phyloP scores from a whole-genome alignment of 2,797 vertebrate genomes.

The Hapalemur alaotrensis region DNA sequence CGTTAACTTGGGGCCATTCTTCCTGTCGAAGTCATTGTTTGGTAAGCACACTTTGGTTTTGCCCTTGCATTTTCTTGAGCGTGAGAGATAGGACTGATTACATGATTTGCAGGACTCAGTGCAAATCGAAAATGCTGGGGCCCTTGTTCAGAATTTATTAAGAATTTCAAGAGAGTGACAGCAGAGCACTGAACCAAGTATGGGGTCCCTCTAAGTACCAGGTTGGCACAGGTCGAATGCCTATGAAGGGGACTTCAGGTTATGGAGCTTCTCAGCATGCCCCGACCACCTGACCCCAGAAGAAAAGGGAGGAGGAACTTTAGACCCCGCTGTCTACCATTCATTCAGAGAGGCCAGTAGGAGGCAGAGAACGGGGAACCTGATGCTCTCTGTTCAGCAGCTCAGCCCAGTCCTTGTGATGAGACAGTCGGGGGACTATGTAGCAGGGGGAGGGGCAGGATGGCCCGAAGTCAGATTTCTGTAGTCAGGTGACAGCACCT shows the following conservation, averaged over 20 bases:
- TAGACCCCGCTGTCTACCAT: neutral
- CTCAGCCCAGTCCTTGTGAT: neutral
- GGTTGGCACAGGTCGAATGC: neutral
- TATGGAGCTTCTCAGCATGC: neutral
- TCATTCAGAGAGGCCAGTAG: neutral
- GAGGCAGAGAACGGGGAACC: neutral
- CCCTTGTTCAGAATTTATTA: neutral
- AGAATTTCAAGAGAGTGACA: neutral
- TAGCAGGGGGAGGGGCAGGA: neutral
- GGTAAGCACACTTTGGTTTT: slow-evolving; percentile 67
- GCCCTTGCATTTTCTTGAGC: slow-evolving; percentile 36
- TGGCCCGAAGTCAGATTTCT: neutral
- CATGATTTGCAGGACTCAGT: neutral
- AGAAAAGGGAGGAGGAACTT: neutral
- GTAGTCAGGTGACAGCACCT: neutral
- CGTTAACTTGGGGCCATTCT: slow-evolving; percentile 50
- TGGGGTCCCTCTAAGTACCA: neutral
- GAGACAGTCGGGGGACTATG: neutral
- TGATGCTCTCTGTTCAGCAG: neutral
- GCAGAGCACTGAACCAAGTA: neutral
- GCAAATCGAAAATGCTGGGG: neutral
- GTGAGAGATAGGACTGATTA: neutral
- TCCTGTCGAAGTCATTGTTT: slow-evolving; percentile 36
- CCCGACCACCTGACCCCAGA: neutral
- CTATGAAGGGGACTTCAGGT: neutral